Evolutionary conservation across 2,113 vertebrate genomes (phyloP).

Genomic region (Entomyzon cyanotis): DNA sequence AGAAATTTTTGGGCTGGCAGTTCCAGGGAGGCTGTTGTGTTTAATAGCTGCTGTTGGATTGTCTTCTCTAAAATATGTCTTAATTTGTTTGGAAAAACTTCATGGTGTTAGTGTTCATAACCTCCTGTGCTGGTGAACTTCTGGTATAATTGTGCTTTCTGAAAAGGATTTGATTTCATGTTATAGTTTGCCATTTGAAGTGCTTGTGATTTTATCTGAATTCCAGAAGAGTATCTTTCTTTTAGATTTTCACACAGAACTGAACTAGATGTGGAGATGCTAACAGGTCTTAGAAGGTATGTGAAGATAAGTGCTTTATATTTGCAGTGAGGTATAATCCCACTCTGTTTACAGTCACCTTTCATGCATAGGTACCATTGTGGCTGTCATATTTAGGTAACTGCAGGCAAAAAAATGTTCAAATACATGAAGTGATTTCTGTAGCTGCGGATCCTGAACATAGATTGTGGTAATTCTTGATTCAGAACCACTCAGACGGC

Average conservation of each 20-base stretch:
- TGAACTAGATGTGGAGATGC: neutral
- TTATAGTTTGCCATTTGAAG: neutral
- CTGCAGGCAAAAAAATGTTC: neutral
- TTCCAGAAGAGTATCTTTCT: neutral
- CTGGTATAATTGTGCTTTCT: neutral
- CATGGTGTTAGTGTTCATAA: neutral
- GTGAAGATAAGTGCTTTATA: neutral
- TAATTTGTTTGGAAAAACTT: neutral
- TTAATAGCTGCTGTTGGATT: neutral
- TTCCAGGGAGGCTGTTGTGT: neutral
- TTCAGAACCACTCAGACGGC: neutral
- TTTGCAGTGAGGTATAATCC: neutral
- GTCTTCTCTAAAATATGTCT: neutral
- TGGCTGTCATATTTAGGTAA: neutral
- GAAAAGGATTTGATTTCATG: neutral
- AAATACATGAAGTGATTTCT: neutral
- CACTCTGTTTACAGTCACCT: neutral
- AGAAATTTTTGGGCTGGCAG: neutral
- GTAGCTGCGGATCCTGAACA: neutral
- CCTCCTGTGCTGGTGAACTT: neutral
- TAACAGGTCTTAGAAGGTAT: neutral
- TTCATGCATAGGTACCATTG: fast-evolving
- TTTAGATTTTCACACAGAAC: neutral
- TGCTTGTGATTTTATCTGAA: neutral
- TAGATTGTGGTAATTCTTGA: neutral